A percentile compares a stretch with the other conserved stretches of the same genome.
Conservation (phyloP, 2,797 vertebrate genomes). For the Naso thynnoides region DNA sequence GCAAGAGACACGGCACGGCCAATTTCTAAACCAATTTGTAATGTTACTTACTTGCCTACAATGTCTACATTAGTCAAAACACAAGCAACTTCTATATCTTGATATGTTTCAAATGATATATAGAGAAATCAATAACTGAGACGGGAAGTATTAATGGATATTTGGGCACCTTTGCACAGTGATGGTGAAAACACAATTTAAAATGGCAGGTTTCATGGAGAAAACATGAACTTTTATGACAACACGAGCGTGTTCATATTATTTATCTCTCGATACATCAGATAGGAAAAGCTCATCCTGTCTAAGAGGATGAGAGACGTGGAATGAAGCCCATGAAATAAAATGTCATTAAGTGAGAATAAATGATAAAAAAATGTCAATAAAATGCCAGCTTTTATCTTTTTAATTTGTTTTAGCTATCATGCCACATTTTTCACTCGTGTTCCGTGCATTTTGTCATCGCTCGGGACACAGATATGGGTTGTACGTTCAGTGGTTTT, state of each 20-base stretch:
- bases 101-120: neutral
- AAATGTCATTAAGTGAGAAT: slow-evolving; percentile 8
- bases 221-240: slow-evolving; percentile 10
- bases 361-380: neutral
- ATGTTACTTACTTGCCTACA: neutral
- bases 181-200: neutral
- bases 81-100: neutral
- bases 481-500: slow-evolving; percentile 39
- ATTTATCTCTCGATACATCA: slow-evolving; percentile 27
- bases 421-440: slow-evolving; percentile 1
- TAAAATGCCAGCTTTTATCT: neutral
- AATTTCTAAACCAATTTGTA: neutral
- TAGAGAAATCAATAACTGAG: neutral
- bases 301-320: neutral
- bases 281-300: neutral
- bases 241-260: slow-evolving; percentile 6
- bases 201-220: slow-evolving; percentile 22
- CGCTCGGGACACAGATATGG: slow-evolving; percentile 9
- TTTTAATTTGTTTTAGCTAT: slow-evolving; percentile 9
- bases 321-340: slow-evolving; percentile 3
- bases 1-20: neutral
- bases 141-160: neutral
- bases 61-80: neutral
- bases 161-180: neutral
- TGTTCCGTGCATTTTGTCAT: slow-evolving; percentile 6